phyloP scores from a whole-genome alignment of 1,140 invertebrate species.

The Orchesella cincta region DNA sequence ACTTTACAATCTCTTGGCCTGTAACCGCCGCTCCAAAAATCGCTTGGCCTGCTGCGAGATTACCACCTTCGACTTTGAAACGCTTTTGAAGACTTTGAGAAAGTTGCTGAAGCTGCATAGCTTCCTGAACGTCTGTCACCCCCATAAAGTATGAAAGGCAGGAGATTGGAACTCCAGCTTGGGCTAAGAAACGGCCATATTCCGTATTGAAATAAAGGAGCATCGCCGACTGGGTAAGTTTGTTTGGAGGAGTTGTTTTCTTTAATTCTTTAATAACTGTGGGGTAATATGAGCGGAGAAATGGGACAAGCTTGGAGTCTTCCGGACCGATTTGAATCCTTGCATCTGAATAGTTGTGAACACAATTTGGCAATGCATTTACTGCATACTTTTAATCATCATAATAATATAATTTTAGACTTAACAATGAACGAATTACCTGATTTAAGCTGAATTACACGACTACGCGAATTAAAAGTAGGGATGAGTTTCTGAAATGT shows the following conservation, averaged over 20 bases:
- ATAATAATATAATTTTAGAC: neutral
- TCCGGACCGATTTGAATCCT: neutral
- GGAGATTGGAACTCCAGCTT: constrained; percentile 29
- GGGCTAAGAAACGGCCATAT: constrained; percentile 31
- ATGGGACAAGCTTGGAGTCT: constrained; percentile 10
- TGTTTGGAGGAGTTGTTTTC: neutral
- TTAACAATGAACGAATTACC: neutral
- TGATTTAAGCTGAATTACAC: constrained; percentile 1
- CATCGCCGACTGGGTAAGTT: neutral
- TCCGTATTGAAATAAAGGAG: constrained; percentile 29
- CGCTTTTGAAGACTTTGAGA: neutral
- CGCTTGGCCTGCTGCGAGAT: neutral
- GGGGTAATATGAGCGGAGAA: constrained; percentile 17
- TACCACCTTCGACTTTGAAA: neutral
- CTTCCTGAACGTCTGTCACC: neutral
- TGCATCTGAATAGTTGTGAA: too few species aligned
- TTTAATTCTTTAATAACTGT: neutral
- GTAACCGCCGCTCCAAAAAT: neutral
- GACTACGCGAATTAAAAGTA: constrained; percentile 29
- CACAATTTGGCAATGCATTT: too few species aligned
- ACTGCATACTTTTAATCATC: neutral
- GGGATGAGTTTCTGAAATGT: constrained; percentile 35
- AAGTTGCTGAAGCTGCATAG: constrained; percentile 18
- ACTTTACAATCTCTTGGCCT: neutral
- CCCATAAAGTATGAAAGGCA: constrained; percentile 39